Evolutionary conservation across 2,113 vertebrate genomes (phyloP).

Genomic region (Engraulis encrasicolus): DNA sequence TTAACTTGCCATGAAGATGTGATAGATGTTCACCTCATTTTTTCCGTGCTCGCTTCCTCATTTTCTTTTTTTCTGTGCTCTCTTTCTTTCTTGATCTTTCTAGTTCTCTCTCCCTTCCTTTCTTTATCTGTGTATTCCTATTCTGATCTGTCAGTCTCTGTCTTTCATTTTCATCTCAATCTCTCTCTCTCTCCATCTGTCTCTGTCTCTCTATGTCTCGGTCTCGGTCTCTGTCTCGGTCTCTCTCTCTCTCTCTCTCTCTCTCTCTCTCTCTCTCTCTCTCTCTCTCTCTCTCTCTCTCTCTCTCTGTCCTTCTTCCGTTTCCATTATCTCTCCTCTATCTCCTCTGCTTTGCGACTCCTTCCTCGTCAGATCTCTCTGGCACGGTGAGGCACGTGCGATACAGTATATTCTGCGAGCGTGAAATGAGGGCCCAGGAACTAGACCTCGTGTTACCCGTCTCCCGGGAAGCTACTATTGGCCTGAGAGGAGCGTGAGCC

Average conservation of each 20-base stretch:
- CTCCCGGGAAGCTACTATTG: background rate
- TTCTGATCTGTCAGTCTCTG: background rate
- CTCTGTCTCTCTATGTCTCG: background rate
- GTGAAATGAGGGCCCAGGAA: background rate
- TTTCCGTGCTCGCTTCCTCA: too few relatives aligned
- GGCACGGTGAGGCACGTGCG: background rate
- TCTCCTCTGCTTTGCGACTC: constrained; percentile 21
- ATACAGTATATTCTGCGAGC: background rate
- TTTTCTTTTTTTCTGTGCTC: background rate
- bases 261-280: background rate
- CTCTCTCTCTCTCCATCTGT: constrained; percentile 19
- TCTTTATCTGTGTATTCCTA: background rate
- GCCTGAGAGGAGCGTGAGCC: background rate
- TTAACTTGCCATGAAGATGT: constrained; percentile 8
- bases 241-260: too few relatives aligned
- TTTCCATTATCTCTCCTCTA: background rate
- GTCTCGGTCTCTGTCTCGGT: background rate
- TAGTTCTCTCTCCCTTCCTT: too few relatives aligned
- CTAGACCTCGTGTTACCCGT: background rate
- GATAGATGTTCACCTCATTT: background rate
- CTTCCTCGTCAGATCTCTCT: background rate
- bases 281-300: background rate
- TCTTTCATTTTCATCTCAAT: background rate
- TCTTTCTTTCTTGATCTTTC: background rate
- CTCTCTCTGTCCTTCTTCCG: background rate